phyloP scores from a whole-genome alignment of 2,113 vertebrate genomes.

The Eublepharis macularius region DNA sequence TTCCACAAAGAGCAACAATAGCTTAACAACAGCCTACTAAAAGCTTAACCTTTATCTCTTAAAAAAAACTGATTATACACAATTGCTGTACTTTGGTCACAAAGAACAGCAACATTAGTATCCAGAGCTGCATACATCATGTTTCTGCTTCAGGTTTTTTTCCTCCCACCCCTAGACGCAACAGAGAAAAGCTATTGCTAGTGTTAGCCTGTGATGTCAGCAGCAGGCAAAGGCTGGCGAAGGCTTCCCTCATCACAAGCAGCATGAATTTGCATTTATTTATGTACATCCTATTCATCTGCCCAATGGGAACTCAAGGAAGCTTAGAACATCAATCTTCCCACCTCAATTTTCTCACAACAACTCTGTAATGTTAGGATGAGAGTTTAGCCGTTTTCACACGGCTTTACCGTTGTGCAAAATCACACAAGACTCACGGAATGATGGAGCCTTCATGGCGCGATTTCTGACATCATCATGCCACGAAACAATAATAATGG shows the following conservation, averaged over 20 bases:
- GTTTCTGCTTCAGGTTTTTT: neutral
- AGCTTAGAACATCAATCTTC: too few relatives aligned
- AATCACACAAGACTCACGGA: too few relatives aligned
- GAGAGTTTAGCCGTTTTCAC: too few relatives aligned
- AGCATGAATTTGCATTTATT: too few relatives aligned
- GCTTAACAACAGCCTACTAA: neutral
- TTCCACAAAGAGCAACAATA: neutral
- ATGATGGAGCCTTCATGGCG: too few relatives aligned
- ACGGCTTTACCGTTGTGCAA: too few relatives aligned
- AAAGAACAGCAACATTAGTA: neutral
- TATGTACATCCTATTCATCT: too few relatives aligned
- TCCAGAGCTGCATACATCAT: neutral
- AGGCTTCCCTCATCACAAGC: neutral
- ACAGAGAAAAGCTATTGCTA: neutral
- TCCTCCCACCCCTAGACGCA: neutral
- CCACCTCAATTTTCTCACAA: too few relatives aligned
- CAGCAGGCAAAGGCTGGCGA: neutral
- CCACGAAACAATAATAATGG: too few relatives aligned
- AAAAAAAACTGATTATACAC: neutral
- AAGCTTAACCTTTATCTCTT: constrained; percentile 3
- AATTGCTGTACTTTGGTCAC: neutral
- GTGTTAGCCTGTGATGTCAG: neutral
- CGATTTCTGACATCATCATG: too few relatives aligned
- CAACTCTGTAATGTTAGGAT: too few relatives aligned
- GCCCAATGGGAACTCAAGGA: too few relatives aligned